Evolutionary conservation across 2,888 invertebrate species (phyloP), one percentile per base, ranked within the genome.

Genomic region (Ischnus inquisitorius): DNA sequence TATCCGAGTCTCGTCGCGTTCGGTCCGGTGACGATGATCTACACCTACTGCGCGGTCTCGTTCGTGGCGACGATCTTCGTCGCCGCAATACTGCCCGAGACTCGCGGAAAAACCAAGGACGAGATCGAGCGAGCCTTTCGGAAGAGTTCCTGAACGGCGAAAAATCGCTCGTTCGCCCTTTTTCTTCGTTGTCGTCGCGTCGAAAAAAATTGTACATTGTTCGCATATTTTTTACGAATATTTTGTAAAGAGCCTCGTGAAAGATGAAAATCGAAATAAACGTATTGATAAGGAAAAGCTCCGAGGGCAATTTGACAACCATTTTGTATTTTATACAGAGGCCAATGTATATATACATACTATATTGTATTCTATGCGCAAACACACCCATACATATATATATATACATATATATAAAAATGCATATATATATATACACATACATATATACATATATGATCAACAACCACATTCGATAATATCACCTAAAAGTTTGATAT

Each of bases 1-100:
- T 95, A 94, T 87, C 94, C 94, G 0, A 89, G 89, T 39, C 79
- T 88, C 19, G 76, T 79, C 8, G 75, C 22, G 25, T 65, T 84
- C n/a, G 76, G 82, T 10, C 85, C 88, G 16, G 75, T 87, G 10
- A 88, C 87, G 0, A 88, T 89, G n/a, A 91, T 92, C 81, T 90
- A 88, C 48, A 90, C 91, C 65, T 93, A 91, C 72, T 90, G 89
- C 34, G 78, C 77, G 0, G 85, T 91, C 65, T 89, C 91, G 0
- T 41, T 91, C 10, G 39, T 89, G 0, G 90, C 90, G 0, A 92
- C 91, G 0, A n/a, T 92, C 3, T 93, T 92, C 80, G 88, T 93
- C 22, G 80, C 79, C 12, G 22, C 90, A 19, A 88, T 83, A 19
- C 86, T 93, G 43, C 91, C 92, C 0, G 92, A 93, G 74, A 93